These are phyloP conservation scores for Porites evermanni DNA, from an alignment of 92 coral and sea anemone species.

Conservation along the genomic window DNA sequence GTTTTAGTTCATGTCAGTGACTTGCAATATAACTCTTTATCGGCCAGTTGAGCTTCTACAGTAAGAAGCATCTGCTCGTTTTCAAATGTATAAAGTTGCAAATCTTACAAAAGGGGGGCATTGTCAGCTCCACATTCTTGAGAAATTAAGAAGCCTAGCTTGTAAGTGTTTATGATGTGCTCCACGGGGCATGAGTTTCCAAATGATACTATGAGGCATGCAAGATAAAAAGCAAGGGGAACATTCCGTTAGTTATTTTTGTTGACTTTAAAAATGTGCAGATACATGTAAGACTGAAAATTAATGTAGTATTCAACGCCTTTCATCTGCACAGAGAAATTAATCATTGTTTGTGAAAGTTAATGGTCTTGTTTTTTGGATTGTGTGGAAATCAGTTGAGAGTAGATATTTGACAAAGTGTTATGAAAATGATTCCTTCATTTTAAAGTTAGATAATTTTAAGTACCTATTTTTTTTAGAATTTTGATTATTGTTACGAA, in stretches of 20 bases:
- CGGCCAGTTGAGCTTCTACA: slow-evolving; percentile 7
- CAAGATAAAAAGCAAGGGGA: background rate
- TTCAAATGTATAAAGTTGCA: slow-evolving; percentile 41
- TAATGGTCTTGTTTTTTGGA: background rate
- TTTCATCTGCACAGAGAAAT: background rate
- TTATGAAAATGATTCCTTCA: background rate
- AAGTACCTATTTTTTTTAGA: slow-evolving; percentile 32
- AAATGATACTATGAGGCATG: background rate
- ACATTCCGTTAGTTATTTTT: slow-evolving; percentile 3
- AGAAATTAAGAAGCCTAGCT: slow-evolving; percentile 21
- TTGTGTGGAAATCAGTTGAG: no score
- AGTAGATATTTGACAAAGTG: background rate
- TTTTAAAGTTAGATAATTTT: slow-evolving; percentile 7
- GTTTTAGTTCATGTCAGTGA: slow-evolving; percentile 26
- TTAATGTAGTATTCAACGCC: background rate
- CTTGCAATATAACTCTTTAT: slow-evolving; percentile 4
- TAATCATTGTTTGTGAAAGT: background rate
- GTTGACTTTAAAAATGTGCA: slow-evolving; percentile 11
- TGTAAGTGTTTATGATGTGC: background rate
- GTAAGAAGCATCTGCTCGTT: slow-evolving; percentile 27
- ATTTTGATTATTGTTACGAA: background rate
- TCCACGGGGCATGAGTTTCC: background rate
- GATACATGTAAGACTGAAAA: background rate
- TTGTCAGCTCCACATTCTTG: background rate
- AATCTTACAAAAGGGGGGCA: slow-evolving; percentile 14